Evolutionary conservation across 2,113 vertebrate genomes (phyloP).

Genomic region (Arvicanthis niloticus): DNA sequence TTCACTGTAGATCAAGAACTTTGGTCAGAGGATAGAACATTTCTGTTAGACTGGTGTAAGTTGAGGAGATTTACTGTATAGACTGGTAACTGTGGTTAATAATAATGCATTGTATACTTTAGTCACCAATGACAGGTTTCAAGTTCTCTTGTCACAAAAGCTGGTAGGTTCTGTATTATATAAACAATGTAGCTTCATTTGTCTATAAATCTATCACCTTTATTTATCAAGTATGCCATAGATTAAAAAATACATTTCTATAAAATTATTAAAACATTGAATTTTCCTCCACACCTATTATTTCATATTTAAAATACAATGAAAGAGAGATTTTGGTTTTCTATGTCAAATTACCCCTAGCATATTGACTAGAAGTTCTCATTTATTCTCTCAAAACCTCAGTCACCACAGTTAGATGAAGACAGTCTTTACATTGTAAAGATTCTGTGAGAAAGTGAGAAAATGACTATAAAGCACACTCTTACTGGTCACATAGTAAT

Average conservation of each 20-base stretch:
- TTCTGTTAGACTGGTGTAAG: neutral
- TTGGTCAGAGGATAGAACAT: neutral
- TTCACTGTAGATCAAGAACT: slow-evolving; percentile 1
- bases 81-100: neutral
- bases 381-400: slow-evolving; percentile 14
- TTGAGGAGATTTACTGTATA: neutral
- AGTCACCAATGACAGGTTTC: neutral
- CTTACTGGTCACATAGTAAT: slow-evolving; percentile 39
- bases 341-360: neutral
- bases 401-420: slow-evolving; percentile 1
- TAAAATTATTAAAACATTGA: neutral
- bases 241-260: neutral
- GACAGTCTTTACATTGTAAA: neutral
- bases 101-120: neutral
- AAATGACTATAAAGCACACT: neutral
- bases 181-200: neutral
- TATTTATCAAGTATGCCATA: neutral
- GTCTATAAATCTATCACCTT: neutral
- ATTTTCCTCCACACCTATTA: neutral
- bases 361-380: neutral
- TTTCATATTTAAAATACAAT: neutral
- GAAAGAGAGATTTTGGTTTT: neutral
- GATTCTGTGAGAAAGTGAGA: slow-evolving; percentile 1
- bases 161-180: neutral
- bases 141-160: neutral